Percentiles rank a stretch among this genome's conserved stretches.
Conservation (phyloP, 2,113 vertebrate genomes). For the Dissostichus mawsoni region DNA sequence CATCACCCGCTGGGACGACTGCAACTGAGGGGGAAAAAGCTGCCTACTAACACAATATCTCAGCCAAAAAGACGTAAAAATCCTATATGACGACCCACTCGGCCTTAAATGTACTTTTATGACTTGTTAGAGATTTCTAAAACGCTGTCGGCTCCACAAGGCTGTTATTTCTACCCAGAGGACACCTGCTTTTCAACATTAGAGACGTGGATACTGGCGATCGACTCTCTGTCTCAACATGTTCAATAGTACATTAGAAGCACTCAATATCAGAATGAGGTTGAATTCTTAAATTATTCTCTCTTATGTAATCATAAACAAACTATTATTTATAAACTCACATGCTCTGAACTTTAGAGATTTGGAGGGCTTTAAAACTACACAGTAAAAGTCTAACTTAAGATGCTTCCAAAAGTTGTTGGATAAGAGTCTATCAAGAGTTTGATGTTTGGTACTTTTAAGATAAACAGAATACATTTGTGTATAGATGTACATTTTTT, state of each 20-base stretch:
- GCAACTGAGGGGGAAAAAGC: conserved; percentile 61
- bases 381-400: too few relatives aligned
- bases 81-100: not conserved
- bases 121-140: conserved; percentile 18
- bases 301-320: too few relatives aligned
- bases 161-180: conserved; percentile 27
- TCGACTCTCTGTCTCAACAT: conserved; percentile 12
- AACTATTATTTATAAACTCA: too few relatives aligned
- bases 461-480: too few relatives aligned
- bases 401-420: too few relatives aligned
- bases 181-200: conserved; percentile 58
- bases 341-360: too few relatives aligned
- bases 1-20: conserved; percentile 77
- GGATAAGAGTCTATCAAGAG: too few relatives aligned
- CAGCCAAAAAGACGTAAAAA: conserved; percentile 40
- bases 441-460: too few relatives aligned
- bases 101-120: conserved; percentile 4
- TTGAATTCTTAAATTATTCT: conserved; percentile 4
- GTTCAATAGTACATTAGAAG: not conserved
- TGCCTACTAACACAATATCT: conserved; percentile 58
- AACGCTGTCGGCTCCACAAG: not conserved
- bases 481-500: too few relatives aligned
- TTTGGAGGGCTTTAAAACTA: too few relatives aligned
- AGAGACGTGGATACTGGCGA: not conserved
- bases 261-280: not conserved